phyloP scores from a whole-genome alignment of 2,797 vertebrate genomes.

The Melanotaenia boesemani region DNA sequence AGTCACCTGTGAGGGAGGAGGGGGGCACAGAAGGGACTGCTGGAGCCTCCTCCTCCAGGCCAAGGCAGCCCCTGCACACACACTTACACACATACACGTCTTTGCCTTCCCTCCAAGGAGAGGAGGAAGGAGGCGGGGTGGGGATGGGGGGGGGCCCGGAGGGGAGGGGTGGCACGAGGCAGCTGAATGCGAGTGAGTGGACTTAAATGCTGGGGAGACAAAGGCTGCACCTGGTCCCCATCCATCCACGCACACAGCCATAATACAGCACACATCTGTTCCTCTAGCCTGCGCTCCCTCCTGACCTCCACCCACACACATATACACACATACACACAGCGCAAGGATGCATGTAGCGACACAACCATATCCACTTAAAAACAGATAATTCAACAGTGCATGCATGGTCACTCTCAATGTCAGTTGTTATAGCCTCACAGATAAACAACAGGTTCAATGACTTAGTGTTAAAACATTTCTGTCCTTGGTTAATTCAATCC shows the following conservation, averaged over 20 bases:
- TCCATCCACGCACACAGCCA: conserved; percentile 79
- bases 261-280: conserved; percentile 94
- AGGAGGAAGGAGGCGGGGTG: conserved; percentile 27
- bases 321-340: conserved; percentile 19
- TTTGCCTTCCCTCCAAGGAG: conserved; percentile 63
- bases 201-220: conserved; percentile 87
- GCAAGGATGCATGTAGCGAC: conserved; percentile 20
- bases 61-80: conserved; percentile 49
- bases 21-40: conserved; percentile 67
- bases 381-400: conserved; percentile 36
- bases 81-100: conserved; percentile 45
- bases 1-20: conserved; percentile 95
- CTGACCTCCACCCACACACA: conserved; percentile 73
- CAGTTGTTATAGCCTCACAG: conserved; percentile 39
- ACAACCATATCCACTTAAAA: conserved; percentile 51
- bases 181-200: conserved; percentile 86
- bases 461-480: conserved; percentile 20
- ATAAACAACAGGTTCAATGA: conserved; percentile 51
- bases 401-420: conserved; percentile 49
- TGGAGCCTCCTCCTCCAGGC: conserved; percentile 63
- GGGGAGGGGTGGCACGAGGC: conserved; percentile 79
- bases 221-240: conserved; percentile 96
- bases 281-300: conserved; percentile 75
- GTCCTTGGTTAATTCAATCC: conserved; percentile 42
- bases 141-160: not conserved